phyloP scores from a whole-genome alignment of 2,113 vertebrate species.

The Petaurus breviceps region DNA sequence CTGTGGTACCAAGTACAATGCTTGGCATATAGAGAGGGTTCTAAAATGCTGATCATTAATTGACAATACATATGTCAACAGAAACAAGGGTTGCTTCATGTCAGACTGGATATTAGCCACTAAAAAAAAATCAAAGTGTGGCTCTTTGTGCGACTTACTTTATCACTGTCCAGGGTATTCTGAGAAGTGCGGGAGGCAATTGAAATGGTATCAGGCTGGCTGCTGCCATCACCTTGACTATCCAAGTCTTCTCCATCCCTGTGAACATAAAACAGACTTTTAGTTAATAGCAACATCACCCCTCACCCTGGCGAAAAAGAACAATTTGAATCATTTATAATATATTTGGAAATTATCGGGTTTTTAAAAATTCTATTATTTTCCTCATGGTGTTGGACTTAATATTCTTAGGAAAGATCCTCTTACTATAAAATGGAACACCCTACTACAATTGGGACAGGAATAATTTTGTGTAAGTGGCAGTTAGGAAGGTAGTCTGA shows the following conservation, averaged over 20 bases:
- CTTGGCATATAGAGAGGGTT: fast-evolving
- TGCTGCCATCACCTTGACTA: constrained; percentile 99
- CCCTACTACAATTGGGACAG: neutral
- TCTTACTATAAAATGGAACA: neutral
- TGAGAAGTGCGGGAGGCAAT: constrained; percentile 98
- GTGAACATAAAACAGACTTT: constrained; percentile 61
- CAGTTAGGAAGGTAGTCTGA: neutral
- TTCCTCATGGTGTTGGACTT: neutral
- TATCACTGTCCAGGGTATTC: constrained; percentile 98
- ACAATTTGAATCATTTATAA: too few relatives aligned
- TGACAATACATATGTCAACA: fast-evolving
- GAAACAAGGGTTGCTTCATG: too few relatives aligned
- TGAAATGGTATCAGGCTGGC: constrained; percentile 98
- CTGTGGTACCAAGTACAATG: neutral
- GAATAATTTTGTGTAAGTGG: neutral
- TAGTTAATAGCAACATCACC: neutral
- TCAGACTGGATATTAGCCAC: fast-evolving
- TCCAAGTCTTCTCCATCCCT: constrained; percentile 98
- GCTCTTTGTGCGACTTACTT: constrained; percentile 84
- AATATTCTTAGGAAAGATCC: neutral
- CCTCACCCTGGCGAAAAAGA: neutral
- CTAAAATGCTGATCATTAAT: neutral
- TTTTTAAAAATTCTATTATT: neutral
- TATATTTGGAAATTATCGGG: neutral
- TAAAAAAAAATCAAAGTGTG: neutral